Evolutionary conservation across 1,140 invertebrate genomes (phyloP), one percentile per base, ranked within the genome.

Genomic region (Gonioctena quinquepunctata): DNA sequence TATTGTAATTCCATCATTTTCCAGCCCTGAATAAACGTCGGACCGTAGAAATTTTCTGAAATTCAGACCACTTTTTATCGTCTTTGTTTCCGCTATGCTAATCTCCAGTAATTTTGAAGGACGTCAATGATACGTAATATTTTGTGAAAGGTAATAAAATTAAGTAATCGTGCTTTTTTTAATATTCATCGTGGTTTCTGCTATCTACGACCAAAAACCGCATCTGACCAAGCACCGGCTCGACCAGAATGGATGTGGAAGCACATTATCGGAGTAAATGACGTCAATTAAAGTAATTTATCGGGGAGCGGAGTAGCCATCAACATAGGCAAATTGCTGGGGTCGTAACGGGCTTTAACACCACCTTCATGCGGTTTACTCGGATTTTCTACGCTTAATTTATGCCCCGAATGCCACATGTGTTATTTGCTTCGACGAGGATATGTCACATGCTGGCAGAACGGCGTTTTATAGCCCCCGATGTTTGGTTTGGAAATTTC

Each of bases 381-480:
- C 56, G 75, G 68, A 75, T 77, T 77, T 75, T 75, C 71, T 70
- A 65, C 66, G 75, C 69, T 62, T 77, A 77, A 77, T 77, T 77
- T 75, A 64, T 73, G 68, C 70, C 65, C 70, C 66, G 25, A 70
- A 72, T 66, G 70, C 65, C 63, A 66, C 67, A 70, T 70, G 70
- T 75, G 70, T 72, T 65, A 69, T 72, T 63, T 68, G 70, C 62
- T 59, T 65, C 66, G 27, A 33, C 65, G 66, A 23, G 54, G 71
- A 73, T 73, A 66, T 66, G 71, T 73, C 66, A 70, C 71, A 65
- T 67, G 33, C n/a, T n/a, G n/a, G n/a, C n/a, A n/a, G n/a, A n/a
- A n/a, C n/a, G n/a, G 16, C 33, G 33, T 42, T 42, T 42, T 42
- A 42, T 42, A 42, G 49, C 60, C 50, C 52, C 42, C 64, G 57